Percentiles rank a stretch among this genome's conserved stretches.
Evolutionary conservation across 2,888 invertebrate species (phyloP).

Genomic region (Melipona bicolor): DNA sequence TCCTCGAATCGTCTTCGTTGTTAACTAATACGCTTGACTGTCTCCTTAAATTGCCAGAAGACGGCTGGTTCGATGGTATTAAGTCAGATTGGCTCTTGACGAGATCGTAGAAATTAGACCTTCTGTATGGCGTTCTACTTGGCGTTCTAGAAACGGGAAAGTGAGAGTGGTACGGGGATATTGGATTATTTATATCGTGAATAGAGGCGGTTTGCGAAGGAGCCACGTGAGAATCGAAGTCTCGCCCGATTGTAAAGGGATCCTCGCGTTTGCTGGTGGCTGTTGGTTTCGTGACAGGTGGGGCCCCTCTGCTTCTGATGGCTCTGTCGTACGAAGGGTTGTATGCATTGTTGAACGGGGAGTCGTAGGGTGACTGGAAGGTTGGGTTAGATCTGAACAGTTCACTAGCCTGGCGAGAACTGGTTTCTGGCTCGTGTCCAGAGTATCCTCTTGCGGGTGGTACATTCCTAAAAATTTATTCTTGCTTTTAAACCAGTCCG

Average conservation of each 20-base stretch:
- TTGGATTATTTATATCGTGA: not conserved
- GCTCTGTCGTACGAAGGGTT: constrained; percentile 10
- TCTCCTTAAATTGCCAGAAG: too few relatives aligned
- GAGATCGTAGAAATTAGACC: not conserved
- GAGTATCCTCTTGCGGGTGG: constrained; percentile 4
- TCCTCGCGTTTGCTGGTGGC: constrained; percentile 37
- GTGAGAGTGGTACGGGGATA: not conserved
- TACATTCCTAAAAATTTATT: constrained; percentile 11
- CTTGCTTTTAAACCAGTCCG: not conserved
- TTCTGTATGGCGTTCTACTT: not conserved
- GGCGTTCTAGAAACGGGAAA: not conserved
- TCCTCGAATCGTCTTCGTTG: too few relatives aligned
- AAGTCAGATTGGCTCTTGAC: not conserved
- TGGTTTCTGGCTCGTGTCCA: not conserved
- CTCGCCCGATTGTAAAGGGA: constrained; percentile 22
- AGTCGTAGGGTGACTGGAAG: not conserved
- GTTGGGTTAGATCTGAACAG: not conserved
- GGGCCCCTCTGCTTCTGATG: constrained; percentile 33
- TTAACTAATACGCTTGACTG: too few relatives aligned
- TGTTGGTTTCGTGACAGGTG: not conserved
- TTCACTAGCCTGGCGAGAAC: not conserved
- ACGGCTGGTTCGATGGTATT: not conserved
- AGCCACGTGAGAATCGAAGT: constrained; percentile 51
- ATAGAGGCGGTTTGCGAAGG: constrained; percentile 49
- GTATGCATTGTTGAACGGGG: not conserved